Conservation (phyloP, 2,113 vertebrate species). For the Strigops habroptila region DNA sequence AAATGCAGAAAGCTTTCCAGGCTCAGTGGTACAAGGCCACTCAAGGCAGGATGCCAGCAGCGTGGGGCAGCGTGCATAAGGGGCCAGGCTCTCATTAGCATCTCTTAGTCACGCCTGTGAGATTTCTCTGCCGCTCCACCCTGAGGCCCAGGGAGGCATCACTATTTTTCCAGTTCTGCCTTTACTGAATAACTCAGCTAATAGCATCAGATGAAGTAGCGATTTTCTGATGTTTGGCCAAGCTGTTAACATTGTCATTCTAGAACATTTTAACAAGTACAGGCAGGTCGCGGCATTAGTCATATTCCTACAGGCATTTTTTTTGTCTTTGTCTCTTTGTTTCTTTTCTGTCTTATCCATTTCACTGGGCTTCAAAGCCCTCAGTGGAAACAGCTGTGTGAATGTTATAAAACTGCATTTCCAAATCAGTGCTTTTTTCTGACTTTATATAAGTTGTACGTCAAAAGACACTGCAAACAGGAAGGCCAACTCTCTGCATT, state of each 20-base stretch:
- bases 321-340: background rate
- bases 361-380: background rate
- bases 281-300: slow-evolving; percentile 15
- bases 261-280: slow-evolving; percentile 38
- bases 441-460: background rate
- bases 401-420: background rate
- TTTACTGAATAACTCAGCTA: background rate
- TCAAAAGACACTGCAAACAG: background rate
- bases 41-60: background rate
- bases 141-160: background rate
- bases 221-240: slow-evolving; percentile 52
- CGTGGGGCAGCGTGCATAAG: rapidly evolving
- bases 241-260: slow-evolving; percentile 17
- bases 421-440: background rate
- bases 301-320: background rate
- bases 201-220: background rate
- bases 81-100: background rate
- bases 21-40: background rate
- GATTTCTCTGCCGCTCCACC: background rate
- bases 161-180: background rate
- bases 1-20: background rate
- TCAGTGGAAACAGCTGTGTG: slow-evolving; percentile 19
- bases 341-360: background rate
- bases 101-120: rapidly evolving
- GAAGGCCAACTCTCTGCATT: background rate